Conservation (phyloP, 2,113 vertebrate genomes). For the Mus spicilegus region DNA sequence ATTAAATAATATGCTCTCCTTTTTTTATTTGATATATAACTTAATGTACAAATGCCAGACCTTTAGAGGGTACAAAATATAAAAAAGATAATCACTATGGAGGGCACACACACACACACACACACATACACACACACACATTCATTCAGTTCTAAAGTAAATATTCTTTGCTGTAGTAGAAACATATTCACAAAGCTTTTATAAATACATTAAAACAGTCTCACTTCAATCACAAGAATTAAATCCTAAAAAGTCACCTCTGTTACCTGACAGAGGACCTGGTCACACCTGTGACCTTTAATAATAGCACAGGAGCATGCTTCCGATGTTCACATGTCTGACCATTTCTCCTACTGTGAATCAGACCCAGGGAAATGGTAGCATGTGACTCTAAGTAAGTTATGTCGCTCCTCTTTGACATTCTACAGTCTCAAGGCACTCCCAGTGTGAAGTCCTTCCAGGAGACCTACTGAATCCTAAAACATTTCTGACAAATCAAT, state of each 20-base stretch:
- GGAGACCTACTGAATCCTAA: slow-evolving; percentile 26
- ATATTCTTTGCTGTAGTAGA: neutral
- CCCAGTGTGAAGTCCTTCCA: slow-evolving; percentile 41
- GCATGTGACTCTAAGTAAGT: slow-evolving; percentile 7
- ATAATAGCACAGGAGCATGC: neutral
- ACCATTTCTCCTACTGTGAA: neutral
- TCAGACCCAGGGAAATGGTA: slow-evolving; percentile 25
- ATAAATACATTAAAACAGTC: slow-evolving; percentile 42
- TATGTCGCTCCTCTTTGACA: slow-evolving; percentile 7
- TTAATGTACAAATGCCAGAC: neutral
- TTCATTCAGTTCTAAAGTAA: slow-evolving; percentile 30
- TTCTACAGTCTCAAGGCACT: neutral
- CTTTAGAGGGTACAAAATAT: neutral
- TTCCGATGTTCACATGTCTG: slow-evolving; percentile 41
- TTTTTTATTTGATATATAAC: slow-evolving; percentile 27
- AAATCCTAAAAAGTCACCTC: neutral
- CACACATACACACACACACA: neutral
- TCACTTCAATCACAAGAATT: slow-evolving; percentile 40
- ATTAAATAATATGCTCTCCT: neutral
- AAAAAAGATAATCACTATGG: neutral
- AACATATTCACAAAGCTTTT: slow-evolving; percentile 14
- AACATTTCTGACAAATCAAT: neutral
- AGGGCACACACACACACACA: neutral
- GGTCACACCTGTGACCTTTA: neutral
- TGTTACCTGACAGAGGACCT: neutral